Base-by-base conservation (phyloP, 2,113 vertebrate species). In the Macroglossus sobrinus region DNA sequence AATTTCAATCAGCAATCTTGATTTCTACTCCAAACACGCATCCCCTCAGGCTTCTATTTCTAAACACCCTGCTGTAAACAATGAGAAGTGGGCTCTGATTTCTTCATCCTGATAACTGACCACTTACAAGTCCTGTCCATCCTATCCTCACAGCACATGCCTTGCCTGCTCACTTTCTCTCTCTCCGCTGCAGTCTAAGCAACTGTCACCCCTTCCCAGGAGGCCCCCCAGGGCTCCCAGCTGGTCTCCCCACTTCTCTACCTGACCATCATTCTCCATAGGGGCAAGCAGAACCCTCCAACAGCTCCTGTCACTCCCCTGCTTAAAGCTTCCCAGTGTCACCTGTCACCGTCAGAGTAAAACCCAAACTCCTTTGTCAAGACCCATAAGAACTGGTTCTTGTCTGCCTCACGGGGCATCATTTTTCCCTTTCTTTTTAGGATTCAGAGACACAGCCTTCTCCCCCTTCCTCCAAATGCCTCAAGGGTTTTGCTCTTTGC, bases 191-290 rank as follows among this genome's bases (percentile, higher is more conserved):
- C 14, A 24, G 43, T 11, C 53, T n/a, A 53, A n/a, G 59, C 50
- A 38, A 15, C 15, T 4, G 21, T 30, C 72, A 2, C 18, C 47
- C 28, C 9, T 19, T 11, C 24, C 38, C 13, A 5, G 19, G 19
- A 63, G 2, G 1, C 45, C 30, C 1, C 0, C 19, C 24, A 1
- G 9, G 66, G 1, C 6, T 18, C 66, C 87, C 35, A 16, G 3
- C 85, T 22, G 26, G 6, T 11, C 1, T 35, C 35, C 47, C 15
- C 50, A 3, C 28, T n/a, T 79, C 55, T 55, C 24, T 2, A 13
- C 21, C 7, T 13, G 26, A 33, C 22, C 30, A 2, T 43, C 79
- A 22, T 0, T 88, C 45, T 40, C 76, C 13, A 6, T 5, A 38
- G 47, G 61, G 61, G 50, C 8, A 21, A 35, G 35, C 24, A 7